A percentile compares a stretch with the other conserved stretches of the same genome.
Conservation (phyloP, 1,140 invertebrate species). For the Eurosta solidaginis region DNA sequence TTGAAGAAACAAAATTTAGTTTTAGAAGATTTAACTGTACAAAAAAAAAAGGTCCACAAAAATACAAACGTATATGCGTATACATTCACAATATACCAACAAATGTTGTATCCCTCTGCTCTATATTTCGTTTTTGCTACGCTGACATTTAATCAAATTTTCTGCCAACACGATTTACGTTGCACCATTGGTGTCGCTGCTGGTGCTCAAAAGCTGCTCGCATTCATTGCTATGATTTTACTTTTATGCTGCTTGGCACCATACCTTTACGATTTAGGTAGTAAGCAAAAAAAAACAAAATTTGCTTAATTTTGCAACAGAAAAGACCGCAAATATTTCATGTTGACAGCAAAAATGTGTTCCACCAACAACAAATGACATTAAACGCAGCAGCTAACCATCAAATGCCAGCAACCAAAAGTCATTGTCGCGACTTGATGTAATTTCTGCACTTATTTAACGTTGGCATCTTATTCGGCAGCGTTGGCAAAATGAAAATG, state of each 20-base stretch:
- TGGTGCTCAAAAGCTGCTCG: not conserved
- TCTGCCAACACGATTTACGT: not conserved
- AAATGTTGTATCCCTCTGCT: too few relatives aligned
- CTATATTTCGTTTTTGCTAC: too few relatives aligned
- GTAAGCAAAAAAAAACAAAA: not conserved
- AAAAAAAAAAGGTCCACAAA: too few relatives aligned
- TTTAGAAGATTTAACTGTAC: too few relatives aligned
- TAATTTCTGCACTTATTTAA: slow-evolving; percentile 24
- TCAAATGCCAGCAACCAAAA: not conserved
- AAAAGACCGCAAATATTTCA: slow-evolving; percentile 24
- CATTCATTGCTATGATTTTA: not conserved
- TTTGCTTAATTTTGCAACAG: not conserved
- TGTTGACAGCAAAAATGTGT: slow-evolving; percentile 12
- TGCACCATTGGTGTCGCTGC: not conserved
- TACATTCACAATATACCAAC: too few relatives aligned
- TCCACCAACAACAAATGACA: not conserved
- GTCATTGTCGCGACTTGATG: slow-evolving; percentile 24
- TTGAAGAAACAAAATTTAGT: too few relatives aligned
- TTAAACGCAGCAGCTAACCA: slow-evolving; percentile 3
- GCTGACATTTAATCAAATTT: slow-evolving; percentile 26
- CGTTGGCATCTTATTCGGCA: slow-evolving; percentile 16
- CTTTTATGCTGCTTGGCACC: not conserved
- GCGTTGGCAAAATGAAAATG: slow-evolving; percentile 3
- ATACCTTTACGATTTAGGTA: not conserved
- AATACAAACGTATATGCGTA: too few relatives aligned